phyloP scores from a whole-genome alignment of 2,888 invertebrate genomes.

The Malachius bipustulatus region DNA sequence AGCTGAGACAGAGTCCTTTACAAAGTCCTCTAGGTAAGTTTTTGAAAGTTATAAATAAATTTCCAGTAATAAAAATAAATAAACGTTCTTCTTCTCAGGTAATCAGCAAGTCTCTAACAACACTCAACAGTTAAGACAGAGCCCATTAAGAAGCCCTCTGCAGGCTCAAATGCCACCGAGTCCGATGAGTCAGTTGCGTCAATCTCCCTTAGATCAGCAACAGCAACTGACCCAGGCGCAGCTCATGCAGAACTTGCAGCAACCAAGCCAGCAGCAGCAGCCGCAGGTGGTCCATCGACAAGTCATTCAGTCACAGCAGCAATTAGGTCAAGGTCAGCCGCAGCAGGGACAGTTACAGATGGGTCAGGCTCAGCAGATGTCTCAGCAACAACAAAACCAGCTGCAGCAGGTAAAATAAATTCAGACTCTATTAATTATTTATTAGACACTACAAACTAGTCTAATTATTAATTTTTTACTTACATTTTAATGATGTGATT shows the following conservation, averaged over 20 bases:
- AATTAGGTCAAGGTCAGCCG: conserved; percentile 44
- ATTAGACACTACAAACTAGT: too few species aligned
- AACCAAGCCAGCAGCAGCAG: background rate
- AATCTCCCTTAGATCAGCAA: too few species aligned
- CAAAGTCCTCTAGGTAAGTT: too few species aligned
- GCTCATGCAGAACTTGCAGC: conserved; percentile 2
- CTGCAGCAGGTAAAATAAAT: conserved; percentile 15
- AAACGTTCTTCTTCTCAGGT: too few species aligned
- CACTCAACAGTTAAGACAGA: background rate
- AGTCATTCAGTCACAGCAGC: conserved; percentile 30
- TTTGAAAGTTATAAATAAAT: too few species aligned
- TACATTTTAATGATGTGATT: too few species aligned
- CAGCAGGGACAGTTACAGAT: conserved; percentile 29
- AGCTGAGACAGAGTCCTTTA: conserved; percentile 3
- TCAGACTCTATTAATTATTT: too few species aligned
- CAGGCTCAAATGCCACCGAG: conserved; percentile 1
- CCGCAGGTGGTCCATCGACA: conserved; percentile 1
- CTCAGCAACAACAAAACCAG: conserved; percentile 32
- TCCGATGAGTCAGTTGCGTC: background rate
- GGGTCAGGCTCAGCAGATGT: conserved; percentile 32
- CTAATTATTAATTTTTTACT: too few species aligned
- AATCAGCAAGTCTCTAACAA: background rate
- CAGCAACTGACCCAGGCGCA: too few species aligned
- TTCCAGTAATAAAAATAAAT: too few species aligned
- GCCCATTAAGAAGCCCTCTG: background rate